These are phyloP conservation scores for Stenolophus ochropezus DNA, from an alignment of 2,888 invertebrate genomes.

Conservation along the genomic window DNA sequence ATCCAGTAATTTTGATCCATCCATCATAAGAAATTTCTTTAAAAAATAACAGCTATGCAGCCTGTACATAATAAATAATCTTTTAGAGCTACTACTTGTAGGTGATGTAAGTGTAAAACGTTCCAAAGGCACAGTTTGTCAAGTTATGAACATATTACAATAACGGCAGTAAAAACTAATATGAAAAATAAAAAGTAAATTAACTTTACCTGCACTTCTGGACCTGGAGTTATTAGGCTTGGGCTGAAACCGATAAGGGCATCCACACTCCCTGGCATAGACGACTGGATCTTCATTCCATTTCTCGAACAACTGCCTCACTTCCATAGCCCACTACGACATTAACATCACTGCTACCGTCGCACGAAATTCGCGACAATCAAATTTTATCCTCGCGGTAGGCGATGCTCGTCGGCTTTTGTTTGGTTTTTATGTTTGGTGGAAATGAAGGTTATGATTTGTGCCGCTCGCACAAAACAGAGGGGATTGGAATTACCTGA, in stretches of 20 bases:
- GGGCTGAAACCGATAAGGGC: constrained; percentile 54
- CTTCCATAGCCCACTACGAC: constrained; percentile 47
- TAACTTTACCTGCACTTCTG: constrained; percentile 43
- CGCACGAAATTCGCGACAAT: not conserved
- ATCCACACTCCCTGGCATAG: constrained; percentile 53
- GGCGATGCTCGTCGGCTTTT: not conserved
- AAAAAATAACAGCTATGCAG: no score
- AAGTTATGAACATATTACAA: no score
- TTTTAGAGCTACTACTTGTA: no score
- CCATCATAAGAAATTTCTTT: no score
- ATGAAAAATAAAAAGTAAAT: no score
- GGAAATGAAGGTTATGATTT: not conserved
- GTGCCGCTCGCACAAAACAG: not conserved
- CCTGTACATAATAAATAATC: no score
- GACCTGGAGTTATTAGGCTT: constrained; percentile 18
- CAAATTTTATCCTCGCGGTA: not conserved
- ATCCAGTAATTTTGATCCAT: no score
- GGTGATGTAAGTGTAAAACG: no score
- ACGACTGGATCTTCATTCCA: constrained; percentile 36
- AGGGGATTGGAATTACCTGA: constrained; percentile 29
- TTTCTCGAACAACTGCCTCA: constrained; percentile 47
- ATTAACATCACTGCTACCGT: constrained; percentile 16
- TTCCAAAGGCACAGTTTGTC: no score
- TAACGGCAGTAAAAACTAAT: no score
- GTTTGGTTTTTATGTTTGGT: constrained; percentile 10